Percentiles rank a stretch among this genome's conserved stretches.
phyloP scores from a whole-genome alignment of 2,888 invertebrate species.

The Drosophila anomalata region DNA sequence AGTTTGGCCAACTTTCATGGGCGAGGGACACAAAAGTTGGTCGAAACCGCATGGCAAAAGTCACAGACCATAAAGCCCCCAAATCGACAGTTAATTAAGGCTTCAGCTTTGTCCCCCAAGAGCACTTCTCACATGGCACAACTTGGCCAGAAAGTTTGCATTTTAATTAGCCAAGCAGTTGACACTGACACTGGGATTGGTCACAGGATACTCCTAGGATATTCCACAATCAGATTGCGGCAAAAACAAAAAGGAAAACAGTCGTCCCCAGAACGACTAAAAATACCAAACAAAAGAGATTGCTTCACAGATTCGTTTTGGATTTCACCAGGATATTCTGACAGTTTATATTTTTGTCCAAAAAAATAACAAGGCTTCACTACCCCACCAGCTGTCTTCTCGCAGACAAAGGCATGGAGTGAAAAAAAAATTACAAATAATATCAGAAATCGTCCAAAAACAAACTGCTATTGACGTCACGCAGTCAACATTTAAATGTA shows the following conservation, averaged over 20 bases:
- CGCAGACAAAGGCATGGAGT: conserved; percentile 13
- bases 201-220: neutral
- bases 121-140: conserved; percentile 23
- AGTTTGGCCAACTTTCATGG: conserved; percentile 35
- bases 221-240: conserved; percentile 29
- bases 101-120: conserved; percentile 21
- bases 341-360: conserved; percentile 32
- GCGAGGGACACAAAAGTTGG: conserved; percentile 36
- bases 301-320: conserved; percentile 18
- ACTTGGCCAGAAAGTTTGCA: conserved; percentile 27
- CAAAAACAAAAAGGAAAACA: neutral
- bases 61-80: conserved; percentile 29
- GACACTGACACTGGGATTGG: conserved; percentile 16
- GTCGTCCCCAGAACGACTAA: neutral
- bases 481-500: conserved; percentile 47
- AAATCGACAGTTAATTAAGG: conserved; percentile 56
- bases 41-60: conserved; percentile 12
- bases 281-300: conserved; percentile 6
- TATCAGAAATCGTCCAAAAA: conserved; percentile 12
- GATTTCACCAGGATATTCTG: conserved; percentile 14
- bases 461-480: conserved; percentile 59
- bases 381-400: conserved; percentile 11
- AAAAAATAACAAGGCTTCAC: conserved; percentile 15
- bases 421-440: conserved; percentile 19
- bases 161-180: conserved; percentile 33